Conservation (phyloP, 2,888 invertebrate genomes). For the Crepidodera aurea region DNA sequence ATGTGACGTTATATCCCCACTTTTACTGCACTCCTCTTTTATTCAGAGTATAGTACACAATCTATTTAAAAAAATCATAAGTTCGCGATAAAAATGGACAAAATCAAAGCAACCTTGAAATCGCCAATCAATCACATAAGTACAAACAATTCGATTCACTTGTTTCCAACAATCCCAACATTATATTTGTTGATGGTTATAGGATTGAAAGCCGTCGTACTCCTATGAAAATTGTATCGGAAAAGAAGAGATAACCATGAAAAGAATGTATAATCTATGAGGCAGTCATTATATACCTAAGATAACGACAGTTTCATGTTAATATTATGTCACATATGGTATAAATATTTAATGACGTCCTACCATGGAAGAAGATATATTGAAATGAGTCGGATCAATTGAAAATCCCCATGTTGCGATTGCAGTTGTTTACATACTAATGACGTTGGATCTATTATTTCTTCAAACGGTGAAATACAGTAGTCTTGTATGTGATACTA, state of each 20-base stretch:
- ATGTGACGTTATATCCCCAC: too few relatives aligned
- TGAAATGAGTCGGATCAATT: background rate
- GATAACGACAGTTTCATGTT: slow-evolving; percentile 16
- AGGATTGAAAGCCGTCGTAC: background rate
- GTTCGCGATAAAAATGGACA: too few relatives aligned
- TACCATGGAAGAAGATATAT: background rate
- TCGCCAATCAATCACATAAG: background rate
- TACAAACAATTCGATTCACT: background rate
- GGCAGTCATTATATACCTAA: slow-evolving; percentile 3
- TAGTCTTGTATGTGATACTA: too few relatives aligned
- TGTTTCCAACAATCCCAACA: background rate
- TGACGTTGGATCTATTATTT: background rate
- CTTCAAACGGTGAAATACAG: too few relatives aligned
- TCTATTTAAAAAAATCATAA: too few relatives aligned
- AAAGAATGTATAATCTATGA: slow-evolving; percentile 15
- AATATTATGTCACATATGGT: slow-evolving; percentile 14
- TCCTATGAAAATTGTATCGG: slow-evolving; percentile 9
- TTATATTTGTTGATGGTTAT: background rate
- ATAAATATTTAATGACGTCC: background rate
- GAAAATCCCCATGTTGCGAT: background rate
- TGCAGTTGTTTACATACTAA: background rate
- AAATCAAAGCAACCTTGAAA: background rate
- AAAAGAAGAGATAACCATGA: slow-evolving; percentile 14
- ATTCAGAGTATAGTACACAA: too few relatives aligned
- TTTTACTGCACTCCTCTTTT: too few relatives aligned